These are phyloP conservation scores for Perca schrenkii DNA, from an alignment of 2,113 vertebrate species.

Conservation along the genomic window DNA sequence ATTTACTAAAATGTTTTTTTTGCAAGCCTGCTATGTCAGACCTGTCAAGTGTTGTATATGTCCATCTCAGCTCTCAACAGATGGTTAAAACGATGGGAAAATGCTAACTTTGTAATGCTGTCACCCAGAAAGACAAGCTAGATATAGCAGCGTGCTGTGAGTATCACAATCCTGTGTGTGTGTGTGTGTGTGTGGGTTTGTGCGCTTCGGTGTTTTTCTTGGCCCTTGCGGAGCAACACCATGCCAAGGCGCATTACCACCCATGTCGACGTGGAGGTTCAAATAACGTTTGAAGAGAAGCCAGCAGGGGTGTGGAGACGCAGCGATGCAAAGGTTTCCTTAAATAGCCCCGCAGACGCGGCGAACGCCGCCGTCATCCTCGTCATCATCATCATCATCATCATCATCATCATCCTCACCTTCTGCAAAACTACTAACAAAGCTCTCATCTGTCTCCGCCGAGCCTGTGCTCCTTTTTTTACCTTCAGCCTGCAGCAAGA, in stretches of 20 bases:
- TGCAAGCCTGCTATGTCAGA: constrained; percentile 11
- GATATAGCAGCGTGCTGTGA: not conserved
- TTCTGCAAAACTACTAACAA: constrained; percentile 31
- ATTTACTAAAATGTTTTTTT: too few relatives aligned
- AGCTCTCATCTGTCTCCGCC: constrained; percentile 5
- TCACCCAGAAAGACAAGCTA: not conserved
- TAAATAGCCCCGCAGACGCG: constrained; percentile 51
- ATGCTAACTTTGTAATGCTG: constrained; percentile 3
- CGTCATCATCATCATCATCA: constrained; percentile 37
- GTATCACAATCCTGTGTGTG: not conserved
- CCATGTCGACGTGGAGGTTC: constrained; percentile 15
- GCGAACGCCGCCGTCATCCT: not conserved
- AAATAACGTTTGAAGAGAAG: constrained; percentile 17
- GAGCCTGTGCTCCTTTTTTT: not conserved
- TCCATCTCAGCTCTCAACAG: constrained; percentile 16
- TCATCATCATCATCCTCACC: constrained; percentile 45
- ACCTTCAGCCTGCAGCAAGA: constrained; percentile 55
- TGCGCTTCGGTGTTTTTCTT: constrained; percentile 40
- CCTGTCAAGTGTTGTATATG: constrained; percentile 2
- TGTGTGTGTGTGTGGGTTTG: constrained; percentile 4
- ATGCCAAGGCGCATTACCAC: constrained; percentile 34
- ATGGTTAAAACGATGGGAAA: constrained; percentile 27
- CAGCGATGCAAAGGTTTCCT: constrained; percentile 52
- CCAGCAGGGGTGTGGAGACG: constrained; percentile 26
- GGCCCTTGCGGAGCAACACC: constrained; percentile 21